These are phyloP conservation scores for Pararge aegeria DNA, from an alignment of 1,140 invertebrate genomes.

Conservation along the genomic window DNA sequence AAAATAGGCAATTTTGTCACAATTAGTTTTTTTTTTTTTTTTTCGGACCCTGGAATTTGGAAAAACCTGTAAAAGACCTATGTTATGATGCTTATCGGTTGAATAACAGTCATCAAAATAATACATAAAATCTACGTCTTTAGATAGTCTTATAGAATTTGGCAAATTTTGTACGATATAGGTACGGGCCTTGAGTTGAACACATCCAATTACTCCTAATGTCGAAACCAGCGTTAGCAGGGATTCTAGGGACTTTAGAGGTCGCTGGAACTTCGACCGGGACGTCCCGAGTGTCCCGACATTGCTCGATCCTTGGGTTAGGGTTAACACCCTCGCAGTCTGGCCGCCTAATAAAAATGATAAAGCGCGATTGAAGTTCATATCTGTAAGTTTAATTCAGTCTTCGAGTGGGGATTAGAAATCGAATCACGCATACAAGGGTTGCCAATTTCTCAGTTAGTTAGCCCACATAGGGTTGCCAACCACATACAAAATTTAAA, in stretches of 20 bases:
- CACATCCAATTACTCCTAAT: constrained; percentile 44
- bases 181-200: constrained; percentile 37
- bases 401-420: constrained; percentile 23
- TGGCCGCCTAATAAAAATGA: constrained; percentile 45
- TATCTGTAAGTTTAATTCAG: constrained; percentile 27
- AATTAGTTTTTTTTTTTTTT: no score
- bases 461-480: no score
- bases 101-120: no score
- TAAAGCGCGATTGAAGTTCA: constrained; percentile 34
- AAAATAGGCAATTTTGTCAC: no score
- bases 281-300: constrained; percentile 47
- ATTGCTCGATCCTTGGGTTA: constrained; percentile 55
- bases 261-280: constrained; percentile 61
- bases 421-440: constrained; percentile 16
- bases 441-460: neutral
- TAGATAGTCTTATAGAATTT: no score
- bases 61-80: no score
- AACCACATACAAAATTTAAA: no score
- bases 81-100: no score
- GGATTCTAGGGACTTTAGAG: constrained; percentile 36
- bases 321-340: constrained; percentile 57
- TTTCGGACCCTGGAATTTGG: no score
- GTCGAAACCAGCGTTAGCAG: constrained; percentile 31
- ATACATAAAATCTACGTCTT: no score
- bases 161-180: neutral